Evolutionary conservation across 2,888 invertebrate species (phyloP).

Genomic region (Drosophila putrida): DNA sequence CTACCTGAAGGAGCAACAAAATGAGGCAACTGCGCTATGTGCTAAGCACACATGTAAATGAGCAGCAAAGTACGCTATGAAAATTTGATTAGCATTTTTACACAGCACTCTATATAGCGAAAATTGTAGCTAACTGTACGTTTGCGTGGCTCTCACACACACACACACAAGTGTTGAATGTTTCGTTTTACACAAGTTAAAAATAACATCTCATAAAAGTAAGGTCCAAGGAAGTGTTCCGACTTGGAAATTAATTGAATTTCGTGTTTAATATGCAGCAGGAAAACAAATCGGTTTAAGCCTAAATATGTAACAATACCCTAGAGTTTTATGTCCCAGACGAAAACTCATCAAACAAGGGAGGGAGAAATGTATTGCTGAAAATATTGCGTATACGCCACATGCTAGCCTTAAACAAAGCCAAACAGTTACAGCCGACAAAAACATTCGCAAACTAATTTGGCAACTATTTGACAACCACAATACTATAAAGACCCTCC

Average conservation of each 20-base stretch:
- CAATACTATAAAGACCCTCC: conserved; percentile 52
- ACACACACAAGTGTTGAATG: conserved; percentile 11
- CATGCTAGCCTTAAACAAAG: conserved; percentile 36
- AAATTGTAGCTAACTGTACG: conserved; percentile 13
- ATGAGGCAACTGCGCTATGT: conserved; percentile 16
- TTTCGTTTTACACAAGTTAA: conserved; percentile 15
- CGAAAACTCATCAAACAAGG: conserved; percentile 31
- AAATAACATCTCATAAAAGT: conserved; percentile 15
- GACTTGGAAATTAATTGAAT: conserved; percentile 28
- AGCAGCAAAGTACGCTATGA: conserved; percentile 65
- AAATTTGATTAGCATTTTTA: conserved; percentile 71
- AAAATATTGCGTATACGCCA: conserved; percentile 62
- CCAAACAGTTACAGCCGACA: conserved; percentile 28
- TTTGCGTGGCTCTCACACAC: conserved; percentile 1
- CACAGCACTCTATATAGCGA: conserved; percentile 11
- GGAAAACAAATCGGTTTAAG: conserved; percentile 16
- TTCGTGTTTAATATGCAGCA: conserved; percentile 16
- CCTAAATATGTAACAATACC: conserved; percentile 17
- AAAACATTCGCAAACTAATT: conserved; percentile 77
- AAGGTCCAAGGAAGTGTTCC: conserved; percentile 8
- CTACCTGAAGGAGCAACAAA: conserved; percentile 17
- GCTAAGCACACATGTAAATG: conserved; percentile 64
- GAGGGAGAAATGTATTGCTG: conserved; percentile 26
- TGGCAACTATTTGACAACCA: conserved; percentile 73
- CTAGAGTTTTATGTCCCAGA: conserved; percentile 9